phyloP scores from a whole-genome alignment of 2,113 vertebrate species.

The Willisornis vidua region DNA sequence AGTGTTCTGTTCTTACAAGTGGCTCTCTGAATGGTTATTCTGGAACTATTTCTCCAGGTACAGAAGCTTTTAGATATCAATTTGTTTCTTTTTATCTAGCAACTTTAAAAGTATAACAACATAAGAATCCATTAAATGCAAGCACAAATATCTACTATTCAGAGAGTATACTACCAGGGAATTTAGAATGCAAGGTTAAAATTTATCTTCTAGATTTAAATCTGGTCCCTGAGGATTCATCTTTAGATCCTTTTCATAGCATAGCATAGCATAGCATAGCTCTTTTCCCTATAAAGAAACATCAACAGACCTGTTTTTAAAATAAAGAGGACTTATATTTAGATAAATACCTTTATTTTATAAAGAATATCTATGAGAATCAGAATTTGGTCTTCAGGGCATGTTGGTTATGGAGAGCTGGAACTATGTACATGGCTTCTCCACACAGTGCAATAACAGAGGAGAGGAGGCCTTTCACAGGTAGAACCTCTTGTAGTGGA shows the following conservation, averaged over 20 bases:
- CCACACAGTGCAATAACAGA: neutral
- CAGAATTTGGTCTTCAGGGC: neutral
- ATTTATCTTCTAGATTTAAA: neutral
- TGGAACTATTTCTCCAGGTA: neutral
- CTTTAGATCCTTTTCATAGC: neutral
- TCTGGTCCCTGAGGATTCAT: neutral
- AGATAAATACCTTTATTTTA: neutral
- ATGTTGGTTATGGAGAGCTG: neutral
- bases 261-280: neutral
- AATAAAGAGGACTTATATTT: neutral
- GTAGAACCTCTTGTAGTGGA: neutral
- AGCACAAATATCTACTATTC: neutral
- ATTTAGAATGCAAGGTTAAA: neutral
- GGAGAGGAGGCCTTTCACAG: neutral
- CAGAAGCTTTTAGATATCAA: neutral
- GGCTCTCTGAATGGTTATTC: neutral
- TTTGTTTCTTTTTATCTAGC: neutral
- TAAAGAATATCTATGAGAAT: neutral
- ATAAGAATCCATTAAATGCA: neutral
- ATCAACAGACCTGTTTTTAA: neutral
- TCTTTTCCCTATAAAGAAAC: neutral
- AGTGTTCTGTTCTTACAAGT: neutral
- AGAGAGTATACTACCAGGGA: neutral
- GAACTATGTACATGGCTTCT: neutral
- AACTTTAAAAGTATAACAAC: neutral